phyloP scores from a whole-genome alignment of 1,140 invertebrate species.

The Planococcus citri region DNA sequence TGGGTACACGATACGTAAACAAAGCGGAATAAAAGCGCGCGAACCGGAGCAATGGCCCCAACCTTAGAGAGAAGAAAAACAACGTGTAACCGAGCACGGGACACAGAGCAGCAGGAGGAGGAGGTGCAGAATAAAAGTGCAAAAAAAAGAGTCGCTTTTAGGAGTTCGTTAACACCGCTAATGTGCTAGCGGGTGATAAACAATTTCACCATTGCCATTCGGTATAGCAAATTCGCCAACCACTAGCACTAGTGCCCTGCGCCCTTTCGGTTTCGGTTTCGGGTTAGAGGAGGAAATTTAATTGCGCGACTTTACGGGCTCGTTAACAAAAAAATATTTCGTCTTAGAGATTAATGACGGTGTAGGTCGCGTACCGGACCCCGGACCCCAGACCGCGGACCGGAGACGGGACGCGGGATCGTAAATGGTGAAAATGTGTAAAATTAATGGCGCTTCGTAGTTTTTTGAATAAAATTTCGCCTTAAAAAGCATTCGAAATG shows the following conservation, averaged over 20 bases:
- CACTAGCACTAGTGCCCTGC: too few relatives aligned
- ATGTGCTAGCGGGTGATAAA: background rate
- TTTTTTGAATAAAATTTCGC: background rate
- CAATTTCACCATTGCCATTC: background rate
- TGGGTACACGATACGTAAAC: too few relatives aligned
- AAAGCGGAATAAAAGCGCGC: background rate
- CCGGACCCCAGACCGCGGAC: too few relatives aligned
- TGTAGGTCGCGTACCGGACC: too few relatives aligned
- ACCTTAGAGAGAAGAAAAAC: background rate
- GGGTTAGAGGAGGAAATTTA: background rate
- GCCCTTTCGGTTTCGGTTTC: too few relatives aligned
- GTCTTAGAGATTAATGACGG: background rate
- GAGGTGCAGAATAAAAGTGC: background rate
- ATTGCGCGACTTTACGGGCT: background rate
- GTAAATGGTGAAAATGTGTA: background rate
- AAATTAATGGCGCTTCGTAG: background rate
- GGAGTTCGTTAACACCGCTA: constrained; percentile 5
- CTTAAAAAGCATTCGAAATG: background rate
- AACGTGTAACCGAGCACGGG: background rate
- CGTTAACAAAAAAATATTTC: constrained; percentile 1
- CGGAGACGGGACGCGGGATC: background rate
- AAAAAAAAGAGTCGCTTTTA: background rate
- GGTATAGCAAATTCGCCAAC: background rate
- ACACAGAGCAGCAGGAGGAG: too few relatives aligned
- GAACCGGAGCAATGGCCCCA: background rate